A percentile compares a stretch with the other conserved stretches of the same genome.
Evolutionary conservation across 2,113 vertebrate genomes (phyloP).

Genomic region (Otis tarda): DNA sequence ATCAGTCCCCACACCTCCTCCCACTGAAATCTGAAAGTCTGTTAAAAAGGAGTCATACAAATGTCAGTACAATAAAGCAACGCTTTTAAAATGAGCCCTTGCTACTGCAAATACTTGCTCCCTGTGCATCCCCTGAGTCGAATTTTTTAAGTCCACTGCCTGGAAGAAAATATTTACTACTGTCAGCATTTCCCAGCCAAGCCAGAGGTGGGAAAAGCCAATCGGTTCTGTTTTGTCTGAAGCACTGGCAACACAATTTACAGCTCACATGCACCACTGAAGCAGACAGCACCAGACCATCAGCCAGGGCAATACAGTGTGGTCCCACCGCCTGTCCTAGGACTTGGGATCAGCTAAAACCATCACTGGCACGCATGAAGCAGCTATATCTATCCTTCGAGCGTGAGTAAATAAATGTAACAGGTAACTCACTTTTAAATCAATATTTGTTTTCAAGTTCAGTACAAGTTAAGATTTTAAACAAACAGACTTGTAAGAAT

Average conservation of each 20-base stretch:
- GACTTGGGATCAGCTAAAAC: not conserved
- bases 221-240: not conserved
- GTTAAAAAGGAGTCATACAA: not conserved
- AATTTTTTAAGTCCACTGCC: not conserved
- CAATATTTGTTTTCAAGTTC: not conserved
- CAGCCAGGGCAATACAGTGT: not conserved
- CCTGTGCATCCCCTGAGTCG: not conserved
- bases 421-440: not conserved
- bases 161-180: constrained; percentile 19
- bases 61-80: not conserved
- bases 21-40: not conserved
- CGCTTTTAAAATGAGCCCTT: not conserved
- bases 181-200: not conserved
- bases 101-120: constrained; percentile 9
- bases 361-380: not conserved
- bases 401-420: not conserved
- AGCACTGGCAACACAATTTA: not conserved
- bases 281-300: not conserved
- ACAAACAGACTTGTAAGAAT: not conserved
- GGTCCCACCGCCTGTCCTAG: not conserved
- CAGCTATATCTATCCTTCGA: not conserved
- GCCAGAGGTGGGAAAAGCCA: not conserved
- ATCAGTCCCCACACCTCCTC: not conserved
- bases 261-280: not conserved
- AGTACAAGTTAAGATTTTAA: not conserved